Evolutionary conservation across 2,888 invertebrate species (phyloP).

Genomic region (Willowsia nigromaculata): DNA sequence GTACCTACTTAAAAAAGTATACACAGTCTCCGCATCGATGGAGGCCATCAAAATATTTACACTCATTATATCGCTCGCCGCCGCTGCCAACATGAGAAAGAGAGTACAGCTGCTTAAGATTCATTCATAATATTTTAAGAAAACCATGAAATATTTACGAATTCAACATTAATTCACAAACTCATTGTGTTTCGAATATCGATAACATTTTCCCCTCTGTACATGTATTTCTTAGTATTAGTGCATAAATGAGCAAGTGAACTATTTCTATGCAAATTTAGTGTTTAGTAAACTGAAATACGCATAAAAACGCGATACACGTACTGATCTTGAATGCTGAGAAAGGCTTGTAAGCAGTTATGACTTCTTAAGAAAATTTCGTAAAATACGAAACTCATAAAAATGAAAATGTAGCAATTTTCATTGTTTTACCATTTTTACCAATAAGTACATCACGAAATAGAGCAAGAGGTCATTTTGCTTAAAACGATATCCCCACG

Average conservation of each 20-base stretch:
- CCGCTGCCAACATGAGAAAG: neutral
- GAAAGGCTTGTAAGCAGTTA: slow-evolving; percentile 26
- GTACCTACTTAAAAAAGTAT: slow-evolving; percentile 22
- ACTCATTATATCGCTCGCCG: neutral
- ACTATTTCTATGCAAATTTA: slow-evolving; percentile 63
- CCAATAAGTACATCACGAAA: slow-evolving; percentile 52
- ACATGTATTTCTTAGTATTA: neutral
- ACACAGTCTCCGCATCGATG: neutral
- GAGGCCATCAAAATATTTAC: slow-evolving; percentile 22
- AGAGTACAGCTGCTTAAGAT: slow-evolving; percentile 12
- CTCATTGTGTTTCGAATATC: slow-evolving; percentile 9
- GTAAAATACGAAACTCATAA: slow-evolving; percentile 38
- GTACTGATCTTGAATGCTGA: neutral
- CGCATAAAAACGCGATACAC: neutral
- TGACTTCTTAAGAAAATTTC: slow-evolving; percentile 15
- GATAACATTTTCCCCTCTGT: slow-evolving; percentile 25
- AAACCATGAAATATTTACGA: neutral
- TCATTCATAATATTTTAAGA: slow-evolving; percentile 23
- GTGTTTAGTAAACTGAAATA: slow-evolving; percentile 19
- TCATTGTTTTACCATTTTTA: slow-evolving; percentile 38
- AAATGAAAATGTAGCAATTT: slow-evolving; percentile 52
- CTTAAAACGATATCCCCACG: neutral
- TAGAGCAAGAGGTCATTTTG: slow-evolving; percentile 43
- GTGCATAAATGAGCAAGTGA: neutral
- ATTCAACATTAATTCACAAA: slow-evolving; percentile 28